Base-by-base conservation (phyloP, 2,113 vertebrate genomes). In the Eulacestoma nigropectus region DNA sequence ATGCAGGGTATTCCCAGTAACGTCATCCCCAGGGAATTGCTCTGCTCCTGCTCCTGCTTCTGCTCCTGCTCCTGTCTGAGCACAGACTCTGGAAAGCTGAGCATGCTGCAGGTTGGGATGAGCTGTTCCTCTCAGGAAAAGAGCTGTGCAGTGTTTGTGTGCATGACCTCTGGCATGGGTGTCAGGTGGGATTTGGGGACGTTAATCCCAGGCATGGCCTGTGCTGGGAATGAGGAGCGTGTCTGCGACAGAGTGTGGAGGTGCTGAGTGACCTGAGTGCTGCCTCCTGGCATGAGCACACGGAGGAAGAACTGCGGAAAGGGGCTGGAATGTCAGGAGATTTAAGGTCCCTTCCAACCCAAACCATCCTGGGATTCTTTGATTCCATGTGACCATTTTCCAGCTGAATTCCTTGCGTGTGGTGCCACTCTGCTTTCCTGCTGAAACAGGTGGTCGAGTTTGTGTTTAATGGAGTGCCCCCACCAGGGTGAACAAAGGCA, bases 191-290 rank as follows among this genome's bases (percentile, higher is more conserved):
- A 15, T 79, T 26, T 57, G 75, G 67, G 77, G 59, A 33, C 0
- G 0, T 33, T 22, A 16, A 46, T 23, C 26, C 55, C 59, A 52
- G 46, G 37, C 50, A 8, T 2, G 55, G 57, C 52, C 50, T 15
- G 16, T 5, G 13, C 11, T 3, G n/a, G 46, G 12, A 7, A 33
- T 0, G 11, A 47, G 52, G 29, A 56, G 50, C 1, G 0, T 25
- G 47, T 1, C 46, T 11, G 37, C 11, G 57, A 8, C 42, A 37
- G 41, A 16, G 10, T 3, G 16, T 9, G 23, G 11, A 19, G 56
- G 21, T 30, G 64, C 2, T 0, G 1, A n/a, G 6, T 42, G 60
- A 39, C 62, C 65, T 32, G 0, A 13, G 65, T 49, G 84, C 83
- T 93, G 19, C 82, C 64, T 80, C n/a, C 73, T 86, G 75, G 30